These are phyloP conservation scores for Spongilla lacustris DNA, from an alignment of 37 sponge, comb jelly and placozoan genomes.

Conservation along the genomic window DNA sequence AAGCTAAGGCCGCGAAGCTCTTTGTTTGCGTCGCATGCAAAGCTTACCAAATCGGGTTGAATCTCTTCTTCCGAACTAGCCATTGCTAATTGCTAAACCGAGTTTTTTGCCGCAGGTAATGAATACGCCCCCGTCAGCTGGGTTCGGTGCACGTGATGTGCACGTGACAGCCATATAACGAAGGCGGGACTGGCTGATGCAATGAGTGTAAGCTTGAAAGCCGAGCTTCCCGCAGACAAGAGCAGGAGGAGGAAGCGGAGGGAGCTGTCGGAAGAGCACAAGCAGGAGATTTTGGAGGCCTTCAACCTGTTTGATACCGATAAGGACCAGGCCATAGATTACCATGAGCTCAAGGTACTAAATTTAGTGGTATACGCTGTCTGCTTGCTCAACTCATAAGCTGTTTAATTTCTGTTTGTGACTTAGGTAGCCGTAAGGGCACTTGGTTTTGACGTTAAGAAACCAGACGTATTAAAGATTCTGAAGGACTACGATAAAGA, in stretches of 20 bases:
- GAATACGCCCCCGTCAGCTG: background rate
- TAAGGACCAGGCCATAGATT: constrained; percentile 94
- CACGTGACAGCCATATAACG: constrained; percentile 8
- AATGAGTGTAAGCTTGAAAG: constrained; percentile 45
- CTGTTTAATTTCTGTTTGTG: too few species aligned
- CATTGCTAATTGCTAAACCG: background rate
- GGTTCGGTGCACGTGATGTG: background rate
- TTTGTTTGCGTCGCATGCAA: background rate
- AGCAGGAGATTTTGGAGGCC: constrained; percentile 93
- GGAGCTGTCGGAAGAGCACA: constrained; percentile 95
- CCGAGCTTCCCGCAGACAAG: constrained; percentile 16
- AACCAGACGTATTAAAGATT: constrained; percentile 92
- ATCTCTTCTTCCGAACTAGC: constrained; percentile 47
- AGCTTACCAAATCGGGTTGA: constrained; percentile 63
- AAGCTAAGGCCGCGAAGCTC: too few species aligned
- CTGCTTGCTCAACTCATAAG: background rate
- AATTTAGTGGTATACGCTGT: background rate
- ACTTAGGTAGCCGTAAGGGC: constrained; percentile 93
- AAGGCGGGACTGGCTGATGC: background rate
- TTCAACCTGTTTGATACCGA: constrained; percentile 96
- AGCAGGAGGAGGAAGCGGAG: constrained; percentile 74
- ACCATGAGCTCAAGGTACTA: constrained; percentile 93
- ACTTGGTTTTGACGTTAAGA: constrained; percentile 96
- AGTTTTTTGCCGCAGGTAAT: background rate
- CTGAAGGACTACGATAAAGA: constrained; percentile 94